These are phyloP conservation scores for Nasonia vitripennis DNA, from an alignment of 1,140 invertebrate genomes.

Conservation along the genomic window DNA sequence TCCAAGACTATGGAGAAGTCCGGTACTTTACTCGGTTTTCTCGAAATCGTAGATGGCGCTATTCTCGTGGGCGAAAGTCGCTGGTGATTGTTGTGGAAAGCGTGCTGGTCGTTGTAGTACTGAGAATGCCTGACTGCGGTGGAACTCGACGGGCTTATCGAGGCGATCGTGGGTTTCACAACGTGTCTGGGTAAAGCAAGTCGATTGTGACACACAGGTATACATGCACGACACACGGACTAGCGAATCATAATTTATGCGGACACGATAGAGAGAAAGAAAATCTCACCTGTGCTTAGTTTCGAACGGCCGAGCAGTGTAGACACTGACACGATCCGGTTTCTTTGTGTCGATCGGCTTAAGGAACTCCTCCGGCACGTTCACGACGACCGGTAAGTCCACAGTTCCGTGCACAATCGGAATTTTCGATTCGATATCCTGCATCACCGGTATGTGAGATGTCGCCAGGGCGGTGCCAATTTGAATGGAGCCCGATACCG, in stretches of 20 bases:
- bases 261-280: background rate
- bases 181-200: background rate
- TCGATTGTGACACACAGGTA: background rate
- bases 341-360: slow-evolving; percentile 61
- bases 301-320: slow-evolving; percentile 70
- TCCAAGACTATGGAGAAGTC: slow-evolving; percentile 66
- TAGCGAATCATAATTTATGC: background rate
- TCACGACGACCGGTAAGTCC: slow-evolving; percentile 69
- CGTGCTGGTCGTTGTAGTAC: slow-evolving; percentile 59
- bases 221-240: background rate
- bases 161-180: slow-evolving; percentile 56
- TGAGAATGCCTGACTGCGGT: slow-evolving; percentile 59
- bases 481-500: slow-evolving; percentile 71
- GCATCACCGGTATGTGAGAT: slow-evolving; percentile 70
- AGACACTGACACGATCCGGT: slow-evolving; percentile 68
- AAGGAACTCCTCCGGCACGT: slow-evolving; percentile 66
- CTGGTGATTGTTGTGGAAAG: slow-evolving; percentile 32
- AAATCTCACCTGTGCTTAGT: slow-evolving; percentile 64
- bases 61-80: slow-evolving; percentile 52
- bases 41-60: slow-evolving; percentile 50
- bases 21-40: slow-evolving; percentile 58
- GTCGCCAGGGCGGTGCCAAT: slow-evolving; percentile 72
- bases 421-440: slow-evolving; percentile 72
- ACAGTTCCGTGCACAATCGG: slow-evolving; percentile 73
- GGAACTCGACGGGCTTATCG: slow-evolving; percentile 64